Evolutionary conservation across 2,797 vertebrate species (phyloP).

Genomic region (Aphelocoma californica): DNA sequence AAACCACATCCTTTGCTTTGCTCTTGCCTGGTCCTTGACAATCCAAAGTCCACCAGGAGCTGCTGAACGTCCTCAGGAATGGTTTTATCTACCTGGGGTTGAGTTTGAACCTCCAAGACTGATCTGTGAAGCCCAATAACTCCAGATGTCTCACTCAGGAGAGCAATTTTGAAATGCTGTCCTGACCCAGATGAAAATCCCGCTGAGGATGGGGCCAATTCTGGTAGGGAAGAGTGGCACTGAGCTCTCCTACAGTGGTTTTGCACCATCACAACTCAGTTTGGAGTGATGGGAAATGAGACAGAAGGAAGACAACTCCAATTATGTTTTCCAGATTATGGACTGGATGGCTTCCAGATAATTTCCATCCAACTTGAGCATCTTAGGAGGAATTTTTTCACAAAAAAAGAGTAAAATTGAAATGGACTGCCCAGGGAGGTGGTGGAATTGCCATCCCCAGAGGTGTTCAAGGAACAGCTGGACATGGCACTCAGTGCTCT

Average conservation of each 20-base stretch:
- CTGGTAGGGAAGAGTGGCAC: fast-evolving
- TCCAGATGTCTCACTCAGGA: not conserved
- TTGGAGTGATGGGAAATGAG: not conserved
- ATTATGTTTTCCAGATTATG: fast-evolving
- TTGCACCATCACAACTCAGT: not conserved
- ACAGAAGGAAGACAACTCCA: not conserved
- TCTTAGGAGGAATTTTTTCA: not conserved
- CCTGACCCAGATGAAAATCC: not conserved
- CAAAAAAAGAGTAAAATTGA: not conserved
- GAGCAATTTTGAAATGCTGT: not conserved
- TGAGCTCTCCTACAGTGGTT: fast-evolving
- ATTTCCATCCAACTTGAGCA: not conserved
- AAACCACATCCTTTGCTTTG: not conserved
- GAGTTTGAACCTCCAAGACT: not conserved
- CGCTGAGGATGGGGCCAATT: fast-evolving
- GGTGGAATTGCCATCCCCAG: not conserved
- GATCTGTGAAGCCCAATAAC: not conserved
- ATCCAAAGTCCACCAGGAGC: not conserved
- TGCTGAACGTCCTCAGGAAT: not conserved
- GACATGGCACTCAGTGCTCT: not conserved
- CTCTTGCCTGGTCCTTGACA: not conserved
- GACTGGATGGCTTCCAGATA: not conserved
- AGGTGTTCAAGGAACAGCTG: not conserved
- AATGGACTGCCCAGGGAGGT: not conserved
- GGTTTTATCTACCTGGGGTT: not conserved